Evolutionary conservation across 2,797 vertebrate species (phyloP), one percentile per base, ranked within the genome.

Genomic region (Sebastes glaucus): DNA sequence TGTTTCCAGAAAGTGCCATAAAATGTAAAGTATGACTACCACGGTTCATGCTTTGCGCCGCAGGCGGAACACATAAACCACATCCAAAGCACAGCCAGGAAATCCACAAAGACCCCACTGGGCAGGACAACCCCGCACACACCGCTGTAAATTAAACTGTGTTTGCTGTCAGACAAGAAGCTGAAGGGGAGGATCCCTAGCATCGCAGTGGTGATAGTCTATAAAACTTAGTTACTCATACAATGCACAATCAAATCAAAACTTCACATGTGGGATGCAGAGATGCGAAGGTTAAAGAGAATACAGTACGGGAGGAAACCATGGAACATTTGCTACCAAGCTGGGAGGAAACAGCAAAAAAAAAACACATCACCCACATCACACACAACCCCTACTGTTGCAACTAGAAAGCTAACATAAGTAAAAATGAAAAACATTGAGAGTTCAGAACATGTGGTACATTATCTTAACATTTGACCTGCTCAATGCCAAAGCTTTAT

Each of bases 71-170:
- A 83, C 89, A 90, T 84, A 90, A 92, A 92, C 87, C 88, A 86
- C 87, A 92, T 89, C 82, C 85, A 89, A 92, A 71, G 82, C 84
- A 83, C 71, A 85, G 90, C 84, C 77, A 83, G 88, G 89, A 93
- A 93, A 93, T 72, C 93, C 93, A 88, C 92, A 92, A 90, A 92
- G 92, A 94, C 88, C 88, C 89, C 90, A 87, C 84, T 84, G 84
- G 86, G 91, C 85, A 85, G 67, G 78, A 90, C 78, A 80, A 59
- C 71, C 83, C 68, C 4, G 6, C 69, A 80, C 81, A 85, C 71
- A 64, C 59, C 2, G 65, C 77, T 83, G 81, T 93, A 92, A 92
- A 93, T 92, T 79, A 68, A 80, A 87, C 75, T 56, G 25, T 56
- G 25, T 90, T 90, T 92, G 73, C 79, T 71, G 82, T 80, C 74